phyloP scores from a whole-genome alignment of 2,797 vertebrate genomes.

The Rachycentron canadum region DNA sequence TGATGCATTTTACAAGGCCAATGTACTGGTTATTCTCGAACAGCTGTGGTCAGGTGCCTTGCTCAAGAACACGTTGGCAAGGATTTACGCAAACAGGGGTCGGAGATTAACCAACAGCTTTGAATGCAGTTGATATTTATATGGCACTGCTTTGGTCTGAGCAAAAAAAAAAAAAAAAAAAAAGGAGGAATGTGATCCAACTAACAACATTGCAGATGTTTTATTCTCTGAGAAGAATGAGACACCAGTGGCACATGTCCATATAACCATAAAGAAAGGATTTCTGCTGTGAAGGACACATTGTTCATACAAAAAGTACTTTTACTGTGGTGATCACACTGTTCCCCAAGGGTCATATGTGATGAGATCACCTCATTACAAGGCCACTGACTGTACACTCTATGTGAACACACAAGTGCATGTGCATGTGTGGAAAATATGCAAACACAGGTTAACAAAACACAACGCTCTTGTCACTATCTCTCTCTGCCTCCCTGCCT shows the following conservation, averaged over 20 bases:
- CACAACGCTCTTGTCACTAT: constrained; percentile 17
- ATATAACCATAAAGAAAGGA: constrained; percentile 58
- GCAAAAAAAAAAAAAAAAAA: not conserved
- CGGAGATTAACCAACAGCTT: constrained; percentile 19
- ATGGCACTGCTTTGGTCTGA: constrained; percentile 43
- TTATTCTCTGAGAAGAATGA: constrained; percentile 51
- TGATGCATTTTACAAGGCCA: constrained; percentile 59
- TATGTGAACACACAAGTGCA: constrained; percentile 45
- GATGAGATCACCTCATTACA: constrained; percentile 69
- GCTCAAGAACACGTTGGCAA: constrained; percentile 48
- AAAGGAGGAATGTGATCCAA: constrained; percentile 24
- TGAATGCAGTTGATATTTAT: constrained; percentile 50
- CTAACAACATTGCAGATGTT: constrained; percentile 50
- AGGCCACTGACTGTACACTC: constrained; percentile 55
- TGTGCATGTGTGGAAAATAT: constrained; percentile 52
- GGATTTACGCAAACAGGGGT: constrained; percentile 6
- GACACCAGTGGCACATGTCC: constrained; percentile 55
- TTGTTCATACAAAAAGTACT: constrained; percentile 57
- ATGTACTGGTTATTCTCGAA: constrained; percentile 38
- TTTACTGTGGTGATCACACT: constrained; percentile 66
- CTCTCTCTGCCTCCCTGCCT: not conserved
- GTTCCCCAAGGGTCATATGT: constrained; percentile 60
- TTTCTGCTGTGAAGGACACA: constrained; percentile 63
- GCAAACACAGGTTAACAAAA: constrained; percentile 55
- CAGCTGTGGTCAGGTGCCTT: constrained; percentile 59